Evolutionary conservation across 1,140 invertebrate species (phyloP), one percentile per base, ranked within the genome.

Genomic region (Penaeus indicus): DNA sequence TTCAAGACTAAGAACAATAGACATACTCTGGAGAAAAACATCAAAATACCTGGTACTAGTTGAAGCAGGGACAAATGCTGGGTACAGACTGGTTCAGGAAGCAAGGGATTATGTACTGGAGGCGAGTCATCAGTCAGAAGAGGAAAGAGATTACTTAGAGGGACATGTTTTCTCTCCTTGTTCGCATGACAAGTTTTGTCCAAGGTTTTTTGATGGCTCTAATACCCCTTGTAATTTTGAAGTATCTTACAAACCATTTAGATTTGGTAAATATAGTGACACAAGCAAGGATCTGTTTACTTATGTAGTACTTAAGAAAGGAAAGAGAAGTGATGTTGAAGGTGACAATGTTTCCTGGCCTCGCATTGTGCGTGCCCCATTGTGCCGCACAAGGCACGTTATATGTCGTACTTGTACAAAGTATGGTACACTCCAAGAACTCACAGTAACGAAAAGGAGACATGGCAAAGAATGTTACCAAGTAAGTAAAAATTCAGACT

Each of bases 1-100:
- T 92, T 93, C 93, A 62, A 94, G 97, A 82, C 92, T 97, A 27
- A 94, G 97, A 91, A 94, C 94, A 0, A 92, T 98, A 88, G 93
- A 95, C 27, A 96, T 96, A 92, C 93, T 98, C 22, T 98, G 97
- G 97, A 95, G 95, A 67, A 98, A 97, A 94, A 97, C 86, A 67
- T 62, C 81, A 62, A 94, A 95, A 22, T 97, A 96, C 92, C 93
- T 98, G 90, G 94, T 99, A 62, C 93, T 99, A 64, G 94, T 97
- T 21, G 97, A 99, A 93, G 94, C 96, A 91, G 98, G 98, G 11
- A 96, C 95, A 0, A 95, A 95, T 91, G 94, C 95, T 69, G 97
- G 97, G 13, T 98, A 96, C 89, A 83, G 80, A 27, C 67, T 92
- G n/a, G 91, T 94, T 22, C 27, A 92, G 78, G 93, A 94, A 91